Evolutionary conservation across 2,888 invertebrate species (phyloP), one percentile per base, ranked within the genome.

Genomic region (Lingula anatina): DNA sequence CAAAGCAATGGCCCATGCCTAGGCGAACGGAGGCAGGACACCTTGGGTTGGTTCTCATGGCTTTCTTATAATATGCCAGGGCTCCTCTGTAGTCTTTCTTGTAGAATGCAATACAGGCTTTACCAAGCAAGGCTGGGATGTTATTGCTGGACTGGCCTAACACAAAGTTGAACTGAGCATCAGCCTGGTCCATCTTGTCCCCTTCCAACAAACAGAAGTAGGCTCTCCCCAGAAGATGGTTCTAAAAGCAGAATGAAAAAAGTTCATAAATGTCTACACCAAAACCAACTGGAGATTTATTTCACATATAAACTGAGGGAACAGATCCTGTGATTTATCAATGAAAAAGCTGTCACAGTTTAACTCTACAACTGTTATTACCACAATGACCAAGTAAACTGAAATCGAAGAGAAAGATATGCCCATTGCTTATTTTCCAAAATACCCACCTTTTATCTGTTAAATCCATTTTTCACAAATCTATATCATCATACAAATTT

Each of bases 131-230:
- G 0, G 99, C 95, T 0, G 97, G 96, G 55, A 99, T 96, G 80
- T 95, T 96, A 66, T 90, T 93, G 2, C 90, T 90, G 21, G 71
- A 63, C 72, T 76, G 64, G 20, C 61, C 95, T 28, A 99, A 80
- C 0, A 99, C 97, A 77, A 99, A 99, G 80, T 99, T 97, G 75
- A 99, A 99, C 76, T 99, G 99, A 1, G 96, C 93, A 82, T 99
- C 97, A 0, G 99, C 99, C 79, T 99, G 97, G 57, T 99, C 97
- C 91, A 97, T 93, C 82, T 97, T 97, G 70, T 97, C 96, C 1
- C 96, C 96, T 81, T 99, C 99, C 31, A 97, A 82, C 7, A 99
- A 82, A 69, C 96, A 99, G 76, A 97, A 99, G 76, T 96, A 99
- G 2, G 99, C 99, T 66, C 97, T 83, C 0, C 99, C 97, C 59